Evolutionary conservation across 35 echinoderm and acorn worm genomes (phyloP), one percentile per base, ranked within the genome.

Genomic region (Heliocidaris tuberculata): DNA sequence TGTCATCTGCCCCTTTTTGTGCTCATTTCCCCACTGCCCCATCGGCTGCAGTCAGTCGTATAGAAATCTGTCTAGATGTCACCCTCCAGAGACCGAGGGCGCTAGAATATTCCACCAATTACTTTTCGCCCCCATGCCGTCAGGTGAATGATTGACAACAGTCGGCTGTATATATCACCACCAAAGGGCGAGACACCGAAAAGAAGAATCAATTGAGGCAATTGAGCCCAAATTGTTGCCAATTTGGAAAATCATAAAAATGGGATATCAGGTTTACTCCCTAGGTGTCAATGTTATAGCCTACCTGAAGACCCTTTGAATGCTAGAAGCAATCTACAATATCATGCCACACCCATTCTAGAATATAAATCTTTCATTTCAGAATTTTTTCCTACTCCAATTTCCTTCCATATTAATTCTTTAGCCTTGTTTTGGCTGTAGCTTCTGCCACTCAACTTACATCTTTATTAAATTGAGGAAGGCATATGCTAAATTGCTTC

Each of bases 211-310:
- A 78, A 78, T 78, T 78, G 24, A 78, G 65, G 65, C 65, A 78
- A 78, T 78, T n/a, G 27, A 78, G 65, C 27, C 65, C 65, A 89
- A 89, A 48, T 89, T 89, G 87, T 89, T 32, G 87, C 87, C 47
- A 89, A 89, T 89, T 89, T 89, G 2, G 31, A 89, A 89, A 24
- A 89, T 48, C 47, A 47, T 89, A 48, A 48, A 89, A 89, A 17
- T 89, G 29, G 87, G 87, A 47, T 47, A 47, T 48, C 31, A 47
- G 87, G 31, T 89, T 32, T 89, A 48, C 87, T 89, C 87, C 47
- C 87, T 9, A n/a, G 87, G 31, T 48, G 87, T 89, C 47, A 48
- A 48, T 89, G 32, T 89, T 48, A 35, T 48, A 48, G 87, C 9
- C 87, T 48, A 2, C 70, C 15, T 78, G 21, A 78, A 24, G 19